Evolutionary conservation across 2,113 vertebrate genomes (phyloP).

Genomic region (rat (Rattus norvegicus)): GRCr8 NC_086027.1:75233501-75234000

Average conservation of each 20-base stretch:
- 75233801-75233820: background rate
- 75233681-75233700: background rate
- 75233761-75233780: constrained; percentile 43
- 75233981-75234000: constrained; percentile 17
- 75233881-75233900: too few relatives aligned
- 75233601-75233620: background rate
- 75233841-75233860: too few relatives aligned
- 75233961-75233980: constrained; percentile 29
- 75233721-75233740: background rate
- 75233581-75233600: background rate
- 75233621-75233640: background rate
- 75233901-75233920: background rate
- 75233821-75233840: background rate
- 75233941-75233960: background rate
- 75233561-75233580: too few relatives aligned
- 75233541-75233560: background rate
- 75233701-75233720: background rate
- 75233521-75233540: background rate
- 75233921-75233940: background rate
- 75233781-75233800: background rate
- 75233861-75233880: too few relatives aligned
- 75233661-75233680: constrained; percentile 16
- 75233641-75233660: constrained; percentile 15
- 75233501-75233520: too few relatives aligned
- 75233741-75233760: background rate